Evolutionary conservation across 2,888 invertebrate genomes (phyloP), one percentile per base, ranked within the genome.

Genomic region (Mythimna ferrago): DNA sequence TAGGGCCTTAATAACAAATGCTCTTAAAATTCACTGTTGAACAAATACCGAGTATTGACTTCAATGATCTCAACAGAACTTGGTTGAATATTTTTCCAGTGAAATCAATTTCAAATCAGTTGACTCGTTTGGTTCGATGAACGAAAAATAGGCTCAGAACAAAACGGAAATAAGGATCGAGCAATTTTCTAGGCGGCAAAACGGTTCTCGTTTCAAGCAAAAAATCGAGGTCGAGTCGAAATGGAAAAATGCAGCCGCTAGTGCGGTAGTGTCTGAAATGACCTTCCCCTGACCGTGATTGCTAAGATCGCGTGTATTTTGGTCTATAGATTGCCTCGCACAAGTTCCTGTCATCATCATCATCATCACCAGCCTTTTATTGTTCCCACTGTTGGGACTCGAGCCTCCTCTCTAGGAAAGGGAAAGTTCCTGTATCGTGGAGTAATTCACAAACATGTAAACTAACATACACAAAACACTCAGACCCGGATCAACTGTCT

Each of bases 171-270:
- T 65, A 73, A 71, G 70, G 63, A 60, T 51, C 44, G 44, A 35
- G 16, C 61, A 65, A 69, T 73, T 65, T 73, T 70, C 66, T 58
- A 48, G 32, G 61, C 44, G 2, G 14, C 19, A 53, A 60, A 72
- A 67, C 64, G 71, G 72, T 62, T 56, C 66, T 66, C 60, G 26
- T 48, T 48, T 48, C 16, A 48, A 48, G 44, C 63, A 74, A 57
- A 80, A 74, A 74, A 51, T 66, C 32, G 60, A 44, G 44, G 44
- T 44, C 44, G 65, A 68, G 56, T 68, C 38, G 21, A 68, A 41
- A 58, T 53, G 9, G n/a, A 6, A 19, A 53, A 53, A 53, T 53
- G 51, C n/a, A 9, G 9, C 51, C 51, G n/a, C 19, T 38, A 38
- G 38, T 38, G 51, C n/a, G n/a, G 9, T 7, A 38, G 38, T 38